Conservation (phyloP, 1,140 invertebrate genomes). For the Euwallacea similis region DNA sequence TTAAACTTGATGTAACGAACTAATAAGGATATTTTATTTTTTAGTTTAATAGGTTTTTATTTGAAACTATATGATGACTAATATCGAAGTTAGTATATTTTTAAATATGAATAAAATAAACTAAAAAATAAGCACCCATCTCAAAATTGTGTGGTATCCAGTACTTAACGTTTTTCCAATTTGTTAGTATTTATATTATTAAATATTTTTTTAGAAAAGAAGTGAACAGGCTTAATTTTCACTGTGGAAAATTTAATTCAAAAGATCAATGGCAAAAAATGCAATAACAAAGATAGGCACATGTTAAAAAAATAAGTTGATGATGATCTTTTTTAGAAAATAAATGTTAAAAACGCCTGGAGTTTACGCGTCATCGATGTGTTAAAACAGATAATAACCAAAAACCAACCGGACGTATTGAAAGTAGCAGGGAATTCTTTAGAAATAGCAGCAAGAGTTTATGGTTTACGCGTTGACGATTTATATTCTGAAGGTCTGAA, state of each 20-base stretch:
- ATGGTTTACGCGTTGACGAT: slow-evolving; percentile 77
- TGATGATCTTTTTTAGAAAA: slow-evolving; percentile 66
- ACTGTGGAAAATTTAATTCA: too few relatives aligned
- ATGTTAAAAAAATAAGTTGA: background rate
- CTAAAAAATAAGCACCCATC: too few relatives aligned
- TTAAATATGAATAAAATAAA: too few relatives aligned
- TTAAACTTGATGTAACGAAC: too few relatives aligned
- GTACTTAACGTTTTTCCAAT: background rate
- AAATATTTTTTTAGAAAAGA: background rate
- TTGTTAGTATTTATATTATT: background rate
- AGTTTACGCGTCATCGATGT: slow-evolving; percentile 80
- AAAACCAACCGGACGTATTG: slow-evolving; percentile 64
- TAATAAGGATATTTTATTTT: too few relatives aligned
- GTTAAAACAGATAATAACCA: slow-evolving; percentile 61
- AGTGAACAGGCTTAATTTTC: background rate
- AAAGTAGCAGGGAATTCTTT: slow-evolving; percentile 77
- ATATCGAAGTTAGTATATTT: too few relatives aligned
- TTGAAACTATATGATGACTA: too few relatives aligned
- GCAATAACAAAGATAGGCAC: background rate
- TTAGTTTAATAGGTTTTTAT: too few relatives aligned
- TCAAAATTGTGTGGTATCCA: background rate
- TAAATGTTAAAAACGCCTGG: slow-evolving; percentile 83
- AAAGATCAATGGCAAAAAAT: too few relatives aligned
- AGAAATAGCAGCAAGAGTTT: slow-evolving; percentile 83
- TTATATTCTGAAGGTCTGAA: slow-evolving; percentile 76